These are phyloP conservation scores for Lepidocolaptes lacrymiger DNA, from an alignment of 2,797 vertebrate genomes.

Conservation along the genomic window DNA sequence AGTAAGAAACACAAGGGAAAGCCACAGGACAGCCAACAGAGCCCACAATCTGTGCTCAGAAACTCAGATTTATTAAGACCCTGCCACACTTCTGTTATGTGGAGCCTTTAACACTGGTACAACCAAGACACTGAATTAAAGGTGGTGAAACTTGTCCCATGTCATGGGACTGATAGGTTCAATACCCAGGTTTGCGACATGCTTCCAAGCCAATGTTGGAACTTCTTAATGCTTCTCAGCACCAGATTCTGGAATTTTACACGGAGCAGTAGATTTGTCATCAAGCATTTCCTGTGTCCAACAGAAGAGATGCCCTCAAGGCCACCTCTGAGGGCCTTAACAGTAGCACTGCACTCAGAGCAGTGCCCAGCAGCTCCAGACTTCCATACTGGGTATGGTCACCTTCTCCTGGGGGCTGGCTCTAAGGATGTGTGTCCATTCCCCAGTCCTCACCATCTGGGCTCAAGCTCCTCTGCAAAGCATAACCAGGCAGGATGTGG, in stretches of 20 bases:
- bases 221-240: not conserved
- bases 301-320: not conserved
- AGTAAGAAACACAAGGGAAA: not conserved
- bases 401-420: not conserved
- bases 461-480: not conserved
- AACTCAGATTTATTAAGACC: not conserved
- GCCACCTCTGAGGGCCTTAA: not conserved
- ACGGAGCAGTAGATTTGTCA: not conserved
- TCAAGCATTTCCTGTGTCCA: not conserved
- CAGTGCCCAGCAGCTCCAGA: not conserved
- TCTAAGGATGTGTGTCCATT: accelerated
- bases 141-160: not conserved
- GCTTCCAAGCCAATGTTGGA: not conserved
- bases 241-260: not conserved
- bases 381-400: not conserved
- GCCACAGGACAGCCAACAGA: not conserved
- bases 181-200: not conserved
- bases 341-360: not conserved
- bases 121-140: not conserved
- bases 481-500: not conserved
- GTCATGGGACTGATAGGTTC: not conserved
- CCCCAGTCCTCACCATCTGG: not conserved
- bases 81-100: not conserved
- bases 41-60: not conserved
- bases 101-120: not conserved